phyloP scores from a whole-genome alignment of 2,113 vertebrate genomes.

The Takifugu bimaculatus region DNA sequence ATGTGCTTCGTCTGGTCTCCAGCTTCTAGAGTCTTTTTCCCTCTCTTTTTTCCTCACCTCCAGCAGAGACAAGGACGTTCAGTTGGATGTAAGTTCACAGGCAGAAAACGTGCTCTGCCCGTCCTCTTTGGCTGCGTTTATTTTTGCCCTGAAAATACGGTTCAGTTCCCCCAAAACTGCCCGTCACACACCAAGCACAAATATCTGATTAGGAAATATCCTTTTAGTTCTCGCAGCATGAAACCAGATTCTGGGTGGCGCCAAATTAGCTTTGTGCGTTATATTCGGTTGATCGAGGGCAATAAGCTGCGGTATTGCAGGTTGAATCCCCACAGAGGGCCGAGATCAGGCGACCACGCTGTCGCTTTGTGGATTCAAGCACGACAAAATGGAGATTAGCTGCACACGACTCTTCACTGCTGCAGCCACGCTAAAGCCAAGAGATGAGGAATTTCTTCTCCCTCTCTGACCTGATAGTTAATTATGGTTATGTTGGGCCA shows the following conservation, averaged over 20 bases:
- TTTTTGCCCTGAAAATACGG: not conserved
- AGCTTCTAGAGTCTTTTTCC: slow-evolving; percentile 33
- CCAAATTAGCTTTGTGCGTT: no score
- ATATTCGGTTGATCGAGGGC: slow-evolving; percentile 3
- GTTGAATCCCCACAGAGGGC: not conserved
- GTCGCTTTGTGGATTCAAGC: no score
- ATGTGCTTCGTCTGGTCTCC: slow-evolving; percentile 37
- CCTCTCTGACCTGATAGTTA: no score
- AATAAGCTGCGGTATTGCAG: not conserved
- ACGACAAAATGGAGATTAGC: slow-evolving; percentile 25
- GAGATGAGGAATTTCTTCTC: not conserved
- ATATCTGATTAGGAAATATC: no score
- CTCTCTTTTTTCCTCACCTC: slow-evolving; percentile 22
- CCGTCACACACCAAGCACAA: not conserved
- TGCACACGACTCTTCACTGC: slow-evolving; percentile 45
- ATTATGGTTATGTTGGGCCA: no score
- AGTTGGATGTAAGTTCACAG: slow-evolving; percentile 60
- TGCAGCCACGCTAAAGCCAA: slow-evolving; percentile 21
- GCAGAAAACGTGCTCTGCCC: slow-evolving; percentile 8
- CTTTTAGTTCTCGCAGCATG: no score
- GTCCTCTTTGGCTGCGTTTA: not conserved
- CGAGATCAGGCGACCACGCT: slow-evolving; percentile 21
- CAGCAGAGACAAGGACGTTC: slow-evolving; percentile 61
- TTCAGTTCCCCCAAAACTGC: not conserved
- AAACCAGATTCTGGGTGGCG: no score